Base-by-base conservation (phyloP, 53 echinoderm and acorn worm species). In the Crossaster papposus region DNA sequence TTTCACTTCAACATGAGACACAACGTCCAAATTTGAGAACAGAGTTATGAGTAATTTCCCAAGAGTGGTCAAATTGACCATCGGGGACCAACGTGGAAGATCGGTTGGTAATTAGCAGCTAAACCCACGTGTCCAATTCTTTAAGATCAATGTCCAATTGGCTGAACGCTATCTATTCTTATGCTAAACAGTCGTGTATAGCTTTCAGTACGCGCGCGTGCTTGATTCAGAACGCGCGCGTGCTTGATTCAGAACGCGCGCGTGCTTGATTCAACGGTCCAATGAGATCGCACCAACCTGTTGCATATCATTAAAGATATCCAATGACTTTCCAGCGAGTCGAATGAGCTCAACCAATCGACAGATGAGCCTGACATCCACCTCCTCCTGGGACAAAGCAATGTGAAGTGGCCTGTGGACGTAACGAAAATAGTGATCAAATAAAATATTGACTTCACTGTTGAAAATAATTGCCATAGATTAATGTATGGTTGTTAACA, bases 271-370 rank as follows among this genome's bases (percentile, higher is more conserved):
- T n/a, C 11, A 23, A 68, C 24, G 3, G 38, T 14, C 70, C 26
- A 83, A 28, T 83, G 31, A 26, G 83, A 38, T 68, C 38, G n/a
- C 26, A 83, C 90, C 71, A 30, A 98, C 98, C 96, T 98, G 98
- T 36, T 94, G 95, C 93, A 98, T 92, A 35, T 94, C 92, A 65
- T 98, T 98, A 77, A 94, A 93, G 79, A 96, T 93, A 73, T 98
- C 98, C 65, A 98, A 82, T 17, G 93, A 78, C 54, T 93, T 96
- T 10, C 92, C 96, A 20, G 96, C 91, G 78, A 98, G 84, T 30
- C 84, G 78, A 22, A 98, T 91, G 70, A 98, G 91, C 22, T 94
- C 88, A 28, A 98, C 92, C 55, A 98, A 85, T 13, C 88, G 83
- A 23, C 82, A 86, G 26, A 98, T 90, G 50, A 95, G 92, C 11